Conservation (phyloP, 2,888 invertebrate genomes). For the Thymelicus sylvestris region DNA sequence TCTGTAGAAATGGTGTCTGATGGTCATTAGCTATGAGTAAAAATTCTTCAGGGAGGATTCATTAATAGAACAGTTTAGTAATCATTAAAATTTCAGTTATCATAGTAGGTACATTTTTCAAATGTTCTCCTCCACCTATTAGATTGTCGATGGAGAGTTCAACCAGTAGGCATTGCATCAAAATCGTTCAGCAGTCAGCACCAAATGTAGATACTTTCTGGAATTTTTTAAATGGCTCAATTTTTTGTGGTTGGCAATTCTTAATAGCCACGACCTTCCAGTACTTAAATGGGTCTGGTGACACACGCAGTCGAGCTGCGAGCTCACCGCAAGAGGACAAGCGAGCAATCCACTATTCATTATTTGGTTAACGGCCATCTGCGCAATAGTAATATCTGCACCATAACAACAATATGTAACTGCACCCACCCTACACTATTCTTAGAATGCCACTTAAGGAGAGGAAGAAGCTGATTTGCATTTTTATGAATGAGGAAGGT, state of each 20-base stretch:
- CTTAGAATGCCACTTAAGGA: slow-evolving; percentile 71
- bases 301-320: background rate
- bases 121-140: too few relatives aligned
- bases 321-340: background rate
- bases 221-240: too few relatives aligned
- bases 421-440: slow-evolving; percentile 76
- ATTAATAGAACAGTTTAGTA: too few relatives aligned
- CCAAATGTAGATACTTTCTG: too few relatives aligned
- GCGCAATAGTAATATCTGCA: slow-evolving; percentile 39
- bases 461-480: slow-evolving; percentile 81
- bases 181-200: background rate
- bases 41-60: too few relatives aligned
- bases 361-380: slow-evolving; percentile 32
- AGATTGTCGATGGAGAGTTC: too few relatives aligned
- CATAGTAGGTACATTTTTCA: too few relatives aligned
- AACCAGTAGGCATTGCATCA: too few relatives aligned
- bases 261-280: slow-evolving; percentile 14
- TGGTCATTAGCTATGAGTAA: too few relatives aligned
- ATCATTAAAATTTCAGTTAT: too few relatives aligned
- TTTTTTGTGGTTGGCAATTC: background rate
- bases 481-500: slow-evolving; percentile 80
- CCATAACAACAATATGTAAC: slow-evolving; percentile 40
- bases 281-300: background rate
- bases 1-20: too few relatives aligned
- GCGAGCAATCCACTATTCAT: slow-evolving; percentile 21